Percentiles rank a stretch among this genome's conserved stretches.
phyloP scores from a whole-genome alignment of 2,888 invertebrate species.

The Furcula furcula region DNA sequence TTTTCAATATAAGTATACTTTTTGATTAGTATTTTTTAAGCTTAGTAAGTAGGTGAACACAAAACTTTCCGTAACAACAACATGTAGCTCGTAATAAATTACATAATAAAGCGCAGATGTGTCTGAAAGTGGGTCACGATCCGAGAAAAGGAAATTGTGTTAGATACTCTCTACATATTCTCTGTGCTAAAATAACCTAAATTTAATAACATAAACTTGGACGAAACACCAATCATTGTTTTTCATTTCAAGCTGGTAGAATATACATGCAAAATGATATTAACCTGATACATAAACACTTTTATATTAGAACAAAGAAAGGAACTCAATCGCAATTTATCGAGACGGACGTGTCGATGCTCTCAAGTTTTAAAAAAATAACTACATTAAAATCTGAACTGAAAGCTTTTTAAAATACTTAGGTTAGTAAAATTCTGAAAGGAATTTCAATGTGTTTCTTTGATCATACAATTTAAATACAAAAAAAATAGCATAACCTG shows the following conservation, averaged over 20 bases:
- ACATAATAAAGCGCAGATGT: slow-evolving; percentile 37
- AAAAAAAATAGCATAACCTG: no score
- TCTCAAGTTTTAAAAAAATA: no score
- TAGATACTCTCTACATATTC: slow-evolving; percentile 21
- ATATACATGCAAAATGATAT: slow-evolving; percentile 17
- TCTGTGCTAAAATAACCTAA: slow-evolving; percentile 18
- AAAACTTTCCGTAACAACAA: slow-evolving; percentile 33
- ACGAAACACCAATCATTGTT: slow-evolving; percentile 1
- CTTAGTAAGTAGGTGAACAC: slow-evolving; percentile 11
- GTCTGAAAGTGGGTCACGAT: slow-evolving; percentile 41
- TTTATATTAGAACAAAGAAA: slow-evolving; percentile 24
- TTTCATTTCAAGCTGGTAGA: slow-evolving; percentile 10
- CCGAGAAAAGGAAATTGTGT: slow-evolving; percentile 35
- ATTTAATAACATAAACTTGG: slow-evolving; percentile 5
- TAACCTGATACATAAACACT: slow-evolving; percentile 25
- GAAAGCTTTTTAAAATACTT: no score
- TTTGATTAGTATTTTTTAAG: background rate
- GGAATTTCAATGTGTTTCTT: no score
- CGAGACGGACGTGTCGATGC: background rate
- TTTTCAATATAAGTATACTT: background rate
- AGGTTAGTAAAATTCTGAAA: no score
- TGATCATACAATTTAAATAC: no score
- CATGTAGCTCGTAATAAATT: slow-evolving; percentile 29
- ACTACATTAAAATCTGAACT: no score
- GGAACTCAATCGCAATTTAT: no score